Evolutionary conservation across 2,113 vertebrate species (phyloP).

Genomic region (Colistium nudipinnis): DNA sequence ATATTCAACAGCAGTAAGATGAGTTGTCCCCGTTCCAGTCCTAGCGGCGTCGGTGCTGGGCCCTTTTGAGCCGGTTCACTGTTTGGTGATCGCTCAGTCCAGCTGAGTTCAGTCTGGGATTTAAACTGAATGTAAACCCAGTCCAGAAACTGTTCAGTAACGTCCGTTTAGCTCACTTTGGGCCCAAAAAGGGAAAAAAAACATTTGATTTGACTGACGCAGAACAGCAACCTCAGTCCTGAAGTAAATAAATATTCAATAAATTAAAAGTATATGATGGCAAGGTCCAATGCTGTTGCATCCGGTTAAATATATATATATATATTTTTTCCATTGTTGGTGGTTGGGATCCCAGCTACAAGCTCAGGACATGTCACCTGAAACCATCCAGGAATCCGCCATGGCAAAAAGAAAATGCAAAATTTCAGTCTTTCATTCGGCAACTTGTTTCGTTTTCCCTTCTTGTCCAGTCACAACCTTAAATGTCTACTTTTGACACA

Average conservation of each 20-base stretch:
- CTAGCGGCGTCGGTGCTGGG: no score
- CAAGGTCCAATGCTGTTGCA: neutral
- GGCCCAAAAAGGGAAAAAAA: no score
- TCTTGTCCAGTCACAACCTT: neutral
- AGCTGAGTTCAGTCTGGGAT: no score
- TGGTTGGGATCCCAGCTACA: no score
- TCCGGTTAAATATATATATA: neutral
- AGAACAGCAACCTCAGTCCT: neutral
- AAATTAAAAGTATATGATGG: slow-evolving; percentile 14
- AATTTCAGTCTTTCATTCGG: neutral
- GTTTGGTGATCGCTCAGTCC: no score
- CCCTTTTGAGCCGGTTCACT: no score
- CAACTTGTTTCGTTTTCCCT: neutral
- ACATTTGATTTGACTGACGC: neutral
- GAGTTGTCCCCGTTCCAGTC: no score
- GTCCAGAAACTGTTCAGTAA: no score
- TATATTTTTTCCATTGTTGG: no score
- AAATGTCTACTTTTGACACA: neutral
- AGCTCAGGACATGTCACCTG: neutral
- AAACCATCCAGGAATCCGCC: neutral
- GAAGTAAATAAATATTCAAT: slow-evolving; percentile 45
- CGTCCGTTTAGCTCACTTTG: neutral
- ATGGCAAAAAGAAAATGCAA: neutral
- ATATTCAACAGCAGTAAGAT: no score
- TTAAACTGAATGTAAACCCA: no score